Conservation (phyloP, 2,113 vertebrate genomes). For the Carassius carassius region DNA sequence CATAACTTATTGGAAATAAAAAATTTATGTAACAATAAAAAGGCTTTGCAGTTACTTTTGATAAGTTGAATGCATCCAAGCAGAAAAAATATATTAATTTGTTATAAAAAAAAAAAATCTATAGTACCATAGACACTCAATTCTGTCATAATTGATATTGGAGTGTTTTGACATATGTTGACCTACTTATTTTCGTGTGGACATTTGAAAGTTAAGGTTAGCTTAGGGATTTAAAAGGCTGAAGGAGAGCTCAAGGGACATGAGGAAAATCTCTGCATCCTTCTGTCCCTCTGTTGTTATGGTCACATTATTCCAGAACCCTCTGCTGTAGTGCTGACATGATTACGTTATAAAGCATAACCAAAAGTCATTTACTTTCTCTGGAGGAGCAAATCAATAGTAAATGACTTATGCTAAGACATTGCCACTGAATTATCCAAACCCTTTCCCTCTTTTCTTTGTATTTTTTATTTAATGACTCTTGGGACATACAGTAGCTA, state of each 20-base stretch:
- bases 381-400: conserved; percentile 19
- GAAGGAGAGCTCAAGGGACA: background rate
- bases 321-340: conserved; percentile 30
- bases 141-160: background rate
- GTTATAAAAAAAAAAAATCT: background rate
- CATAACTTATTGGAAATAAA: too few species aligned
- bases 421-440: conserved; percentile 32
- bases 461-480: background rate
- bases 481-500: background rate
- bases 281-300: conserved; percentile 30
- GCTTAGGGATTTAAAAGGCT: too few species aligned
- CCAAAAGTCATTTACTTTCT: conserved; percentile 22
- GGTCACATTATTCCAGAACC: conserved; percentile 18
- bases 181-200: background rate
- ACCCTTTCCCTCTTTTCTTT: background rate
- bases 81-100: background rate
- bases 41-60: too few species aligned
- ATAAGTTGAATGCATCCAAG: background rate
- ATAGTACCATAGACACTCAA: background rate
- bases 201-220: background rate
- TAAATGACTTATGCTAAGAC: background rate
- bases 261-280: background rate
- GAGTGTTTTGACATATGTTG: background rate
- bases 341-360: conserved; percentile 13
- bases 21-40: too few species aligned